Evolutionary conservation across 2,797 vertebrate species (phyloP), one percentile per base, ranked within the genome.

Genomic region (Tragopan temminckii): DNA sequence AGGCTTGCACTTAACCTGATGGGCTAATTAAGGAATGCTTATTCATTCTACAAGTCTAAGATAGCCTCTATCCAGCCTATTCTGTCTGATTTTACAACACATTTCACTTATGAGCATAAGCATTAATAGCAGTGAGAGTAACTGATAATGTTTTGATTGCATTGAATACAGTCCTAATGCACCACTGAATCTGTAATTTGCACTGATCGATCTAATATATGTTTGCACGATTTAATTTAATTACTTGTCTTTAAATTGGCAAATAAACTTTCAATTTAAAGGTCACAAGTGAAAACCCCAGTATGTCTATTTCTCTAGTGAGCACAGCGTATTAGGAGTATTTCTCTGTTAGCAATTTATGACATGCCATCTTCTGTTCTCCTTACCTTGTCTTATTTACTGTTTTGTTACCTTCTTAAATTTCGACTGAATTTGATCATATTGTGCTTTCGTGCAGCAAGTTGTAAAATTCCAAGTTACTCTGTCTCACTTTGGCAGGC

Each of bases 21-120:
- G 98, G 99, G 98, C 99, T 99, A 99, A 99, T 99, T 99, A 99
- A 99, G 99, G 98, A 98, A 98, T 98, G 98, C 99, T 99, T 99
- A 99, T 99, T 99, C 99, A 99, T 99, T 99, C 98, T 97, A 93
- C 97, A 98, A 98, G 99, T 98, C 98, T 98, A 95, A 97, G 97
- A 98, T 97, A 98, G 98, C 97, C 97, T 97, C 96, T 97, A 97
- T 98, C 94, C 97, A 96, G 98, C 98, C 98, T 98, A 98, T 98
- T 98, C 96, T 98, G 95, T 97, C 97, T 93, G 95, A 97, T 98
- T 98, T 98, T 98, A 99, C 99, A 99, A 97, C 98, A 97, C 99
- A 99, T 99, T 99, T 98, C 99, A 98, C 99, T 99, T 98, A 98
- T 88, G 96, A 96, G 97, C 97, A 83, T 90, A 87, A 95, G 97